Conservation (phyloP, 2,113 vertebrate species). For the Cavia porcellus region DNA sequence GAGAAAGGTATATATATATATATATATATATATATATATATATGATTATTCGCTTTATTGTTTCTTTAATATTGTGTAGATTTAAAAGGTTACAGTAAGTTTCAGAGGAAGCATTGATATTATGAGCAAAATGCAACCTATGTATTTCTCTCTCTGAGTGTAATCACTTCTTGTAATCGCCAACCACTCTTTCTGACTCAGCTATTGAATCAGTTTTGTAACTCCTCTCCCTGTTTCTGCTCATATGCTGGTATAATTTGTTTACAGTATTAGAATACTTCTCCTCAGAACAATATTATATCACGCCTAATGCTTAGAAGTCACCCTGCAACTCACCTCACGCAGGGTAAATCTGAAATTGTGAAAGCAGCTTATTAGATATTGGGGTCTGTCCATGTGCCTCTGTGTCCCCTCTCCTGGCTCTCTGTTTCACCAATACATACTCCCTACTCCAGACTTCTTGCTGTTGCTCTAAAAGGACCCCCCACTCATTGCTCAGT, state of each 20-base stretch:
- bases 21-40: not conserved
- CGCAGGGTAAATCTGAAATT: not conserved
- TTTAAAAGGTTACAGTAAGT: conserved; percentile 9
- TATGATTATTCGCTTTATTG: not conserved
- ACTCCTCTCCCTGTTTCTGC: not conserved
- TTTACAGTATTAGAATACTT: not conserved
- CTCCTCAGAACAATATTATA: not conserved
- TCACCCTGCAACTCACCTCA: not conserved
- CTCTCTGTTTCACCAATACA: not conserved
- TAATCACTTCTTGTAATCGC: not conserved
- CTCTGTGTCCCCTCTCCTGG: not conserved
- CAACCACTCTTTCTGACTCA: not conserved
- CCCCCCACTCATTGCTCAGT: not conserved
- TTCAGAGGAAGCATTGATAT: not conserved
- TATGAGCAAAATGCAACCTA: not conserved
- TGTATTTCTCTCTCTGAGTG: not conserved
- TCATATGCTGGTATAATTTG: not conserved
- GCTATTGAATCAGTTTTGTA: not conserved
- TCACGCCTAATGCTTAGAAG: not conserved
- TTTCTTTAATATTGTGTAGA: not conserved
- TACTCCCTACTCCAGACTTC: not conserved
- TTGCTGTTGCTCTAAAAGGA: not conserved
- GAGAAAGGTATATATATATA: not conserved
- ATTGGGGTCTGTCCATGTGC: not conserved
- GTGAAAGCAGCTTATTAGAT: not conserved